Base-by-base conservation (phyloP, 1,140 invertebrate genomes). In the Sycophila sp. region DNA sequence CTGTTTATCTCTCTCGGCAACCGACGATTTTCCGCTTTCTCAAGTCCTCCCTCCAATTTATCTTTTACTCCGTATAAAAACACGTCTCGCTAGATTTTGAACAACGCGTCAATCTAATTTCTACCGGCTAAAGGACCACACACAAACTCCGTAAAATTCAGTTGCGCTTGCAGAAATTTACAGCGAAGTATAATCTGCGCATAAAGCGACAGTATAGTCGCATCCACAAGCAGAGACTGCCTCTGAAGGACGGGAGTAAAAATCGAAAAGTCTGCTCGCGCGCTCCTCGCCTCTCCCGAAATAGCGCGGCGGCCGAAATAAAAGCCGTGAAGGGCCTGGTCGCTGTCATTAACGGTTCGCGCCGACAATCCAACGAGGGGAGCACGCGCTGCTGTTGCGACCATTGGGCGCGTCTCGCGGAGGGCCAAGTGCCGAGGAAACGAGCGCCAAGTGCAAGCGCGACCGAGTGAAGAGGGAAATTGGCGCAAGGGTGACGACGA, bases 1-100 rank as follows among this genome's bases (percentile, higher is more conserved):
- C n/a, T n/a, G n/a, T n/a, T n/a, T n/a, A n/a, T n/a, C n/a, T n/a
- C 36, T 69, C 28, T 63, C 56, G 55, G 56, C 49, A 45, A 26
- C 28, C 30, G 34, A 69, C 58, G 69, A 76, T 74, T 76, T 76
- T 76, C 70, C 73, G 74, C 42, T 47, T 22, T 19, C 6, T 47
- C 19, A 19, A 47, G 17, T 47, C 19, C n/a, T n/a, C n/a, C n/a
- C n/a, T n/a, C n/a, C n/a, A n/a, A n/a, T n/a, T n/a, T n/a, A n/a
- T n/a, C n/a, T n/a, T n/a, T n/a, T n/a, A n/a, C n/a, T n/a, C n/a
- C n/a, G n/a, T n/a, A 5, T 47, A 47, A 47, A 47, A 22, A 47
- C n/a, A 47, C 19, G 4, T 8, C 42, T 22, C 1, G 17, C 13
- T 17, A 42, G 4, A 42, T 6, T 17, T 6, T 11, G 24, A 7